These are phyloP conservation scores for Anas georgica DNA, from an alignment of 2,797 vertebrate species.

Conservation along the genomic window DNA sequence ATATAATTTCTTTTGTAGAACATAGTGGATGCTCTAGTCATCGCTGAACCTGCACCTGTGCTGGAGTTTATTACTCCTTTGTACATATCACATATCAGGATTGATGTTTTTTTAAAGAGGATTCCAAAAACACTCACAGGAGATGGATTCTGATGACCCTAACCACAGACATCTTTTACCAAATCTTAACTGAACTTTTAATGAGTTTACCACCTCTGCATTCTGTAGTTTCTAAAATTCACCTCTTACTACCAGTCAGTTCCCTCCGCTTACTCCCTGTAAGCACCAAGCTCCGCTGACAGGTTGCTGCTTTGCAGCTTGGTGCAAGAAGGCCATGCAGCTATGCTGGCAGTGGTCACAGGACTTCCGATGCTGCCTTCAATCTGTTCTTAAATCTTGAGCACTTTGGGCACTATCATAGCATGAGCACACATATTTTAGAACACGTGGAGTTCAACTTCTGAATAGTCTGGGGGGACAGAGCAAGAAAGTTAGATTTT, in stretches of 20 bases:
- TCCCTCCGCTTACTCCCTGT: neutral
- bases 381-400: neutral
- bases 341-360: accelerated
- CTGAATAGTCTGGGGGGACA: neutral
- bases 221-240: neutral
- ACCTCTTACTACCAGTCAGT: neutral
- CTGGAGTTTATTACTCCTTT: neutral
- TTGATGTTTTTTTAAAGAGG: neutral
- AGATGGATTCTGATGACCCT: neutral
- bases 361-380: no score
- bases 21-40: constrained; percentile 27
- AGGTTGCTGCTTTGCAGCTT: neutral
- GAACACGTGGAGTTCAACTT: neutral
- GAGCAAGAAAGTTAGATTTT: neutral
- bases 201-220: neutral
- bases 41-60: constrained; percentile 36
- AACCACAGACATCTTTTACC: neutral
- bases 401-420: neutral
- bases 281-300: neutral
- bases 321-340: accelerated
- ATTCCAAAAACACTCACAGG: neutral
- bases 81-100: neutral
- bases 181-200: neutral
- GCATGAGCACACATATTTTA: accelerated
- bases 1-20: constrained; percentile 59